Evolutionary conservation across 2,113 vertebrate species (phyloP).

Genomic region (Silurus asotus): DNA sequence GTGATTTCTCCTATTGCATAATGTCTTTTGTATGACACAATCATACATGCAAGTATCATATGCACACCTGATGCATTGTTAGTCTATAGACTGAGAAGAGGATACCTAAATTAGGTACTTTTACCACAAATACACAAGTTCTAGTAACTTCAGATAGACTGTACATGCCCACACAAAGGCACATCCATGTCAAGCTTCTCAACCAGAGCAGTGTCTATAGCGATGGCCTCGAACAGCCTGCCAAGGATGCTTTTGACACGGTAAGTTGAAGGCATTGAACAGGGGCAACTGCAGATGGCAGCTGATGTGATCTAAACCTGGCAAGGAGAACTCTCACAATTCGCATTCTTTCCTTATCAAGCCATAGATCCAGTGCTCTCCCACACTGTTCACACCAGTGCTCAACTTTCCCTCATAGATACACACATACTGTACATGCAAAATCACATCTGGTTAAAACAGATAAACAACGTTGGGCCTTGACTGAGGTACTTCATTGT

Average conservation of each 20-base stretch:
- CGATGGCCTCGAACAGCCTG: conserved; percentile 46
- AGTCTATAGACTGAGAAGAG: neutral
- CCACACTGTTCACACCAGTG: conserved; percentile 17
- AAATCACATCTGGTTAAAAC: conserved; percentile 3
- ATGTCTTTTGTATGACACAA: neutral
- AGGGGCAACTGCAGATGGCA: conserved; percentile 29
- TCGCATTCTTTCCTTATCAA: conserved; percentile 58
- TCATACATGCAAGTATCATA: neutral
- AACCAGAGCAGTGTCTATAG: neutral
- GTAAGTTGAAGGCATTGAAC: conserved; percentile 51
- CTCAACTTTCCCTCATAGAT: neutral
- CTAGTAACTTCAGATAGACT: neutral
- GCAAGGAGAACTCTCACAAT: conserved; percentile 20
- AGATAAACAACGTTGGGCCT: neutral
- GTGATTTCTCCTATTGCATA: neutral
- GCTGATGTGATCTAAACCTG: conserved; percentile 55
- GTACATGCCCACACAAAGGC: neutral
- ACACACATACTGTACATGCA: neutral
- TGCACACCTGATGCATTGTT: no score
- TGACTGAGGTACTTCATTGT: conserved; percentile 3
- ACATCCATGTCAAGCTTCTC: neutral
- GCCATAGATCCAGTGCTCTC: conserved; percentile 39
- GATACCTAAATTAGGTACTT: neutral
- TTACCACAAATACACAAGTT: neutral
- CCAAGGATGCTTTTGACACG: conserved; percentile 42